A percentile compares a stretch with the other conserved stretches of the same genome.
These are phyloP conservation scores for Drosophila varians DNA, from an alignment of 1,140 invertebrate genomes.

Conservation along the genomic window DNA sequence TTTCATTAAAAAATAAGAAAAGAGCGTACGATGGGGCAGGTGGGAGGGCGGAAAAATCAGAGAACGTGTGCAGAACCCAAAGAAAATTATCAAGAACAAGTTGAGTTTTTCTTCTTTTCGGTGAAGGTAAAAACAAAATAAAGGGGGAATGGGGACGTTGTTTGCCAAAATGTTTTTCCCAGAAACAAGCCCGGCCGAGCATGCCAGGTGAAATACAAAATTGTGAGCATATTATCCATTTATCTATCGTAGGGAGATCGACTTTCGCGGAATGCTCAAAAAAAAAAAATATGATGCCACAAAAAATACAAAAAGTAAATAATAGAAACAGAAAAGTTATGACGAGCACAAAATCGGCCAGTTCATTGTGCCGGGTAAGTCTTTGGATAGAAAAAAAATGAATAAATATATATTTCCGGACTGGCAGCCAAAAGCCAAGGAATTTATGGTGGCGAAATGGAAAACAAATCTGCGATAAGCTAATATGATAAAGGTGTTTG, in stretches of 20 bases:
- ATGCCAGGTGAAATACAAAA: constrained; percentile 40
- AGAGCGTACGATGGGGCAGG: constrained; percentile 9
- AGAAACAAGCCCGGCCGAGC: constrained; percentile 15
- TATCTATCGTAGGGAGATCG: constrained; percentile 28
- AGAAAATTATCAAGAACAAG: constrained; percentile 63
- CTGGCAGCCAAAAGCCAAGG: constrained; percentile 15
- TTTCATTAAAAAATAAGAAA: constrained; percentile 54
- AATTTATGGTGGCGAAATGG: constrained; percentile 34
- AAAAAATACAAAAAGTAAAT: neutral
- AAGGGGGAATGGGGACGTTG: neutral
- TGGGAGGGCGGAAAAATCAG: constrained; percentile 19
- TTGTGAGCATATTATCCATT: constrained; percentile 43
- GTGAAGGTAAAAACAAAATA: too few relatives aligned
- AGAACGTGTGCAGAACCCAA: constrained; percentile 45
- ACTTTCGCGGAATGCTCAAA: constrained; percentile 40
- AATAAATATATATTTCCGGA: constrained; percentile 18
- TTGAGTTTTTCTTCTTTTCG: constrained; percentile 31
- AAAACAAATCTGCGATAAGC: constrained; percentile 32
- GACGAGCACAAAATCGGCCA: constrained; percentile 35
- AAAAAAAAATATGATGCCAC: neutral
- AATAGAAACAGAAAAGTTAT: constrained; percentile 19
- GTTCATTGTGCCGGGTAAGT: constrained; percentile 26
- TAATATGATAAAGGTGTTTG: constrained; percentile 44
- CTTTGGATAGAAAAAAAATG: neutral
- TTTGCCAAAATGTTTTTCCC: constrained; percentile 23